These are phyloP conservation scores for Pheosia tremula DNA, from an alignment of 2,888 invertebrate genomes.

Conservation along the genomic window DNA sequence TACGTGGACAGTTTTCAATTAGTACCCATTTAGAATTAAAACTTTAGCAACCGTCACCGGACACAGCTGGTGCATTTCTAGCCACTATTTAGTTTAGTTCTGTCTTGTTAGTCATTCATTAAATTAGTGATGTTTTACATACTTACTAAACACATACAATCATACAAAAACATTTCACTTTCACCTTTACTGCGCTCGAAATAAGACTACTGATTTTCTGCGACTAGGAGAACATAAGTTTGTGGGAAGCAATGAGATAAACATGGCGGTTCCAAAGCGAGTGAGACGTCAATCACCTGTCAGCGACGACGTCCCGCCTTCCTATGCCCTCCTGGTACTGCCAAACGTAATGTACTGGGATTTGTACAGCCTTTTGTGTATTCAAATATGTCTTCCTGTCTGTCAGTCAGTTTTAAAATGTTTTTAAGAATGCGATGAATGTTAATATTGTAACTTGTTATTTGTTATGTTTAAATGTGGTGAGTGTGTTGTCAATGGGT, in stretches of 20 bases:
- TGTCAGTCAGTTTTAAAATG: constrained; percentile 41
- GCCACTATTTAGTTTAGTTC: constrained; percentile 80
- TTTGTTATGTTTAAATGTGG: constrained; percentile 29
- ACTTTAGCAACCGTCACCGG: constrained; percentile 75
- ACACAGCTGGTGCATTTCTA: constrained; percentile 81
- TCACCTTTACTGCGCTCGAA: constrained; percentile 27
- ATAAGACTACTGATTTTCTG: constrained; percentile 22
- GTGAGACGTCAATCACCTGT: constrained; percentile 84
- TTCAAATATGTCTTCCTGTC: constrained; percentile 47
- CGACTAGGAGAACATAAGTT: constrained; percentile 27
- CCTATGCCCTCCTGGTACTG: constrained; percentile 76
- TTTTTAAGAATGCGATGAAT: constrained; percentile 47
- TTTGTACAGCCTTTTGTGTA: constrained; percentile 45
- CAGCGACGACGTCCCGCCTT: constrained; percentile 75
- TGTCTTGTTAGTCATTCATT: constrained; percentile 83
- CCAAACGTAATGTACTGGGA: constrained; percentile 66
- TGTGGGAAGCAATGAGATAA: constrained; percentile 71
- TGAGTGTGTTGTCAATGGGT: constrained; percentile 36
- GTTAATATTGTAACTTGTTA: constrained; percentile 39
- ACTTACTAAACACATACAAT: constrained; percentile 18
- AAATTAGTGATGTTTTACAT: constrained; percentile 75
- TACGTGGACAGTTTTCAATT: constrained; percentile 73
- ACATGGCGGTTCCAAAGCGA: constrained; percentile 75
- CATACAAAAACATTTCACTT: constrained; percentile 13
- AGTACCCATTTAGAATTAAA: constrained; percentile 81